Conservation (phyloP, 2,888 invertebrate genomes). For the Elmis aenea region DNA sequence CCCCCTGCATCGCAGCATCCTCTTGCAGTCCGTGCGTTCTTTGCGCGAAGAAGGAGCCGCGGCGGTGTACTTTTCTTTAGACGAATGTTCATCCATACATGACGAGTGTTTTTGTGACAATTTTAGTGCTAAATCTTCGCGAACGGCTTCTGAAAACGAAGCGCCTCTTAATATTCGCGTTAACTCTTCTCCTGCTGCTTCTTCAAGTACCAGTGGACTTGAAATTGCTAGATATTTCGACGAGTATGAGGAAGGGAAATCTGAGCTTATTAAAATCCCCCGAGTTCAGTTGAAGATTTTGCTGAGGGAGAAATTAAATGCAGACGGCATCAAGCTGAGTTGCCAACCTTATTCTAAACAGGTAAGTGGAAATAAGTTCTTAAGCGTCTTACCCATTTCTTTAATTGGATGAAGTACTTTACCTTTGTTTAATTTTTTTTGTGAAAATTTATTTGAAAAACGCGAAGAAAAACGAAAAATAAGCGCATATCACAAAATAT, state of each 20-base stretch:
- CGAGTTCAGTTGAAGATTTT: slow-evolving; percentile 74
- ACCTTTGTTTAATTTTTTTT: too few relatives aligned
- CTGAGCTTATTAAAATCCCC: slow-evolving; percentile 73
- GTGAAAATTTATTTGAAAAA: too few relatives aligned
- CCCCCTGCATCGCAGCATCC: slow-evolving; percentile 71
- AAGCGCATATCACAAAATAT: too few relatives aligned
- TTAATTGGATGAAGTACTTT: too few relatives aligned
- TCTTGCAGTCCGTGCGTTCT: slow-evolving; percentile 80
- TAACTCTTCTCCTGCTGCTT: slow-evolving; percentile 34
- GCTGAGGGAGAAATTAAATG: slow-evolving; percentile 76
- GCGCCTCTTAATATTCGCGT: slow-evolving; percentile 41
- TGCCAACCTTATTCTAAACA: slow-evolving; percentile 88
- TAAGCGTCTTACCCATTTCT: too few relatives aligned
- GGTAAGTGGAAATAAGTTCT: too few relatives aligned
- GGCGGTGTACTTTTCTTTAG: slow-evolving; percentile 87
- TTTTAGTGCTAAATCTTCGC: slow-evolving; percentile 50
- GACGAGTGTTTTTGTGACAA: slow-evolving; percentile 54
- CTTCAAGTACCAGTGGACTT: slow-evolving; percentile 36
- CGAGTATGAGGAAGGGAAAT: slow-evolving; percentile 77
- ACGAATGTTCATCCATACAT: slow-evolving; percentile 59
- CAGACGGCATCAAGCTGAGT: slow-evolving; percentile 82
- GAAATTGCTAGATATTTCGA: slow-evolving; percentile 43
- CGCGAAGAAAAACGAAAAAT: too few relatives aligned
- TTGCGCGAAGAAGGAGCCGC: slow-evolving; percentile 90
- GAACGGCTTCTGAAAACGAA: slow-evolving; percentile 51